These are phyloP conservation scores for Oreortyx pictus DNA, from an alignment of 2,797 vertebrate genomes.

Conservation along the genomic window DNA sequence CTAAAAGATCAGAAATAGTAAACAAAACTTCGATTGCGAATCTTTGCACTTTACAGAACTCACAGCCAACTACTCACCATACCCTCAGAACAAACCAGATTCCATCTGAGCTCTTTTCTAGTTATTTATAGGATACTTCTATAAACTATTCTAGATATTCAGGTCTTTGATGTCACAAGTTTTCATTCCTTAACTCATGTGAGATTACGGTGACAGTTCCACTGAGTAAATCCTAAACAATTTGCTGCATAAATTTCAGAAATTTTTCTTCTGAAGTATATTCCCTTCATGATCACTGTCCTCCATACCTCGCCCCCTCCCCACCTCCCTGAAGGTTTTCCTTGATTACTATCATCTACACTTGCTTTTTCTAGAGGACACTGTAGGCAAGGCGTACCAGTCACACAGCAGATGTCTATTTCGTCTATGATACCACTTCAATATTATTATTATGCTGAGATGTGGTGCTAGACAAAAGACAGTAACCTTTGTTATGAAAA, in stretches of 20 bases:
- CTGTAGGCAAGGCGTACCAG: not conserved
- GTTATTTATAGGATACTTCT: not conserved
- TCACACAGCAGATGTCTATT: fast-evolving
- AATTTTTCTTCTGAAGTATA: not conserved
- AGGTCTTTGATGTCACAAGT: not conserved
- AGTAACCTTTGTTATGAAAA: not conserved
- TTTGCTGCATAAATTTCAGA: not conserved
- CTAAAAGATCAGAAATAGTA: not conserved
- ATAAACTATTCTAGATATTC: not conserved
- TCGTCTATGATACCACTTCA: not conserved
- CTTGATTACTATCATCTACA: not conserved
- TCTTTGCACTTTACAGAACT: not conserved
- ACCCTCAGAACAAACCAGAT: not conserved
- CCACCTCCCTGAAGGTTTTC: not conserved
- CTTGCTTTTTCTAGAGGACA: not conserved
- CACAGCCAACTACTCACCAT: not conserved
- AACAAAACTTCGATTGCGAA: fast-evolving
- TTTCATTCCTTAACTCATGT: not conserved
- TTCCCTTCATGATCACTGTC: not conserved
- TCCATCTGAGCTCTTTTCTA: not conserved
- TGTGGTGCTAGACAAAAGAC: not conserved
- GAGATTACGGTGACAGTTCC: not conserved
- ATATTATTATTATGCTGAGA: not conserved
- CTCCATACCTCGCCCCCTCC: not conserved
- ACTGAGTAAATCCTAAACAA: not conserved